phyloP scores from a whole-genome alignment of 2,888 invertebrate genomes.

The Limnephilus lunatus region DNA sequence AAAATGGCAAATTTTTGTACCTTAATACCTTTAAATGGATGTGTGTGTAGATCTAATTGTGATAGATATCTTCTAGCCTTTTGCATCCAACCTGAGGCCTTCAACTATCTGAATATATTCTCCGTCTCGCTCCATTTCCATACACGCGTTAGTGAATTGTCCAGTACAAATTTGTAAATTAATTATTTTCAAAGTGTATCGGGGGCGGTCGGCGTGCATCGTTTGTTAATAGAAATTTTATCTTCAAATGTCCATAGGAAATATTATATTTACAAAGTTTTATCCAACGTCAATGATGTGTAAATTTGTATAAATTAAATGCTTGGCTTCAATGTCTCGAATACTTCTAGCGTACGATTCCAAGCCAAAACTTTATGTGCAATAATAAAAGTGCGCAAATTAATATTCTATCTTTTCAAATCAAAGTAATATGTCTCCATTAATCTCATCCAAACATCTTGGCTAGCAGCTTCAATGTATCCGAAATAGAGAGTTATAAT shows the following conservation, averaged over 20 bases:
- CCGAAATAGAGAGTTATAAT: not conserved
- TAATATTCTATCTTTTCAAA: not conserved
- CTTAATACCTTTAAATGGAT: conserved; percentile 42
- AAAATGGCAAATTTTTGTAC: conserved; percentile 34
- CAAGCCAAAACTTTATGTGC: not conserved
- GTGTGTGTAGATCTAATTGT: conserved; percentile 45
- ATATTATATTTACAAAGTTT: conserved; percentile 41
- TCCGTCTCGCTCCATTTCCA: not conserved
- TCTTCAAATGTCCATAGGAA: conserved; percentile 48
- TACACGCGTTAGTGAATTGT: not conserved
- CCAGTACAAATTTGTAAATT: not conserved
- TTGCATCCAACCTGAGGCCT: conserved; percentile 44
- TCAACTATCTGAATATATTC: conserved; percentile 18
- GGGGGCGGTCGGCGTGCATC: not conserved
- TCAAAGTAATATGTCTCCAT: not conserved
- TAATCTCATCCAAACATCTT: not conserved
- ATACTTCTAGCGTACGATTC: not conserved
- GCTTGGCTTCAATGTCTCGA: not conserved
- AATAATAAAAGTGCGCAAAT: not conserved
- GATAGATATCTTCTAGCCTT: conserved; percentile 46
- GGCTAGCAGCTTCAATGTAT: not conserved
- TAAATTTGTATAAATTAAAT: conserved; percentile 18
- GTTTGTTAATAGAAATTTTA: conserved; percentile 17
- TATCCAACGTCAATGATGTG: not conserved
- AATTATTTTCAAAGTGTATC: not conserved